Base-by-base conservation (phyloP, 2,113 vertebrate species). In the Elephas maximus region DNA sequence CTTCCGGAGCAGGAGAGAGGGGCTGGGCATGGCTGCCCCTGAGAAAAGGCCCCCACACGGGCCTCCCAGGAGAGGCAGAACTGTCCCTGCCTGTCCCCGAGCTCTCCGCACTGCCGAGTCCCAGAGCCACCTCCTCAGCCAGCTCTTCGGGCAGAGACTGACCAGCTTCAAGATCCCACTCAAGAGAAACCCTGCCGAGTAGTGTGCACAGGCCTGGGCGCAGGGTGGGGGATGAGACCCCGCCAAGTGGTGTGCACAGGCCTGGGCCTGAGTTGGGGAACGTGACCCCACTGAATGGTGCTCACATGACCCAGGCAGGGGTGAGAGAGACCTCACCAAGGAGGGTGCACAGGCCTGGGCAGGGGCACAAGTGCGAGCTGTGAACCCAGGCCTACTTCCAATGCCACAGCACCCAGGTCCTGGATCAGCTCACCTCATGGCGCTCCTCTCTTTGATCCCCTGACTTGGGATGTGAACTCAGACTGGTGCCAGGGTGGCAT, bases 121-220 rank as follows among this genome's bases (percentile, higher is more conserved):
- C 92, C 99, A 99, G 98, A 99, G 99, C 97, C 98, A 99, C 99
- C 99, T 99, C 96, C 99, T 99, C 96, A 99, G 99, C 98, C 99
- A 99, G 98, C 99, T 99, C 95, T 99, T 99, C 90, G 99, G 99
- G 94, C 99, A 99, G 96, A 99, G 99, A 99, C 99, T 99, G 97
- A 99, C 99, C 90, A 99, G 99, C 98, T 99, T 99, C 99, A 99
- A 99, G 98, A 99, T 99, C 98, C 99, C 99, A 98, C 98, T 99
- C 91, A 99, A 99, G 97, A 99, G 99, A 98, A 99, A 99, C 98
- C 98, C 99, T 97, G 99, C 99, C 33, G 99, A 99, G 98, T 99
- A 99, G 98, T 98, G 99, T 98, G 99, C 98, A 98, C 98, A 97
- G 98, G 45, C 80, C 51, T 33, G 44, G 82, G 69, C 10, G 30